A percentile compares a stretch with the other conserved stretches of the same genome.
Conservation (phyloP, 2,113 vertebrate species). For the Promerops cafer region DNA sequence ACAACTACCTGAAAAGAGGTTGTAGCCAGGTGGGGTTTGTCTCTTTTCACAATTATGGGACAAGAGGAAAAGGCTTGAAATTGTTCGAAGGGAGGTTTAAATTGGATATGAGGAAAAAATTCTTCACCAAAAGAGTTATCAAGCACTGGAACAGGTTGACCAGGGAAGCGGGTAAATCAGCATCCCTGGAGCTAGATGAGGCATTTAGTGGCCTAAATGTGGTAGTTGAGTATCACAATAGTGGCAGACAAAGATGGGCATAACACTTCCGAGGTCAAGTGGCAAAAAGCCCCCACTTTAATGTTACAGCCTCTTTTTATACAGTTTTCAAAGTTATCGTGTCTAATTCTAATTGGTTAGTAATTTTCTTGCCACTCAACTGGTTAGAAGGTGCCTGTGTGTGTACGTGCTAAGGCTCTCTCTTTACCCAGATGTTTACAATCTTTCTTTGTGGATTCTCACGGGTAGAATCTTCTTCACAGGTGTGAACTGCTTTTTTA, state of each 20-base stretch:
- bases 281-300: neutral
- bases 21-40: neutral
- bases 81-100: neutral
- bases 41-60: neutral
- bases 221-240: no score
- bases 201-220: accelerated
- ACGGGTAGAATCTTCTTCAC: neutral
- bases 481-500: neutral
- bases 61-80: neutral
- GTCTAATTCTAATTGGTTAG: neutral
- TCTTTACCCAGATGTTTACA: neutral
- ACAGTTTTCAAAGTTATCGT: neutral
- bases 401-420: neutral
- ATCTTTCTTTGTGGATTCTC: neutral
- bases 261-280: neutral
- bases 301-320: neutral
- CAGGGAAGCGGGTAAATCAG: neutral
- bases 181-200: neutral
- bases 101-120: neutral
- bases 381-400: neutral
- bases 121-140: neutral
- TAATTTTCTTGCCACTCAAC: neutral
- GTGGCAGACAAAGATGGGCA: neutral
- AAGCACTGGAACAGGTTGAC: neutral
- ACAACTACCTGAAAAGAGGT: neutral